Conservation (phyloP, 2,888 invertebrate species). For the Hyalella azteca region DNA sequence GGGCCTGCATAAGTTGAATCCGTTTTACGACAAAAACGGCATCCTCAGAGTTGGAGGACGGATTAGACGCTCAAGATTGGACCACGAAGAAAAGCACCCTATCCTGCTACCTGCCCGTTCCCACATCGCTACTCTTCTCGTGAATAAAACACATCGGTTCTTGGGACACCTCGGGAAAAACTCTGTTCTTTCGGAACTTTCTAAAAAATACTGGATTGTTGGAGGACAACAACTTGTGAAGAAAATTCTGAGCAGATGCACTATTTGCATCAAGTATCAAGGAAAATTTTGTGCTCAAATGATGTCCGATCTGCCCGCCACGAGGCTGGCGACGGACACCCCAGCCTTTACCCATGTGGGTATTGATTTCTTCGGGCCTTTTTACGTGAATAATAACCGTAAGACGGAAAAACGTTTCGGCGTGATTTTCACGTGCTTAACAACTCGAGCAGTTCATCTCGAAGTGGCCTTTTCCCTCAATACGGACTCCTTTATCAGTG, state of each 20-base stretch:
- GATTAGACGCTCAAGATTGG: neutral
- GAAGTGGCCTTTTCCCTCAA: slow-evolving; percentile 4
- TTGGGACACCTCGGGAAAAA: neutral
- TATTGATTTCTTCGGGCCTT: slow-evolving; percentile 30
- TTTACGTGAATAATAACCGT: neutral
- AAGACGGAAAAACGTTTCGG: slow-evolving; percentile 11
- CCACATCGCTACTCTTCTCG: neutral
- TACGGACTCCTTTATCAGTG: slow-evolving; percentile 19
- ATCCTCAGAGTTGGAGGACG: neutral
- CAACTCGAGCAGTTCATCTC: neutral
- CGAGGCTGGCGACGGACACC: neutral
- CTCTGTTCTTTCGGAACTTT: neutral
- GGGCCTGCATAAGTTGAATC: neutral
- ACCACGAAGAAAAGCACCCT: neutral
- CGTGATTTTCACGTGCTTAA: neutral
- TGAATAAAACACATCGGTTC: neutral
- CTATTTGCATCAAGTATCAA: neutral
- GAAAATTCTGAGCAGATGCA: neutral
- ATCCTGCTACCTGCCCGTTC: neutral
- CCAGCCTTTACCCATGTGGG: neutral
- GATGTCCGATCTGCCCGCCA: neutral
- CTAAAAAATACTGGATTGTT: neutral
- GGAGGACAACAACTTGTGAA: neutral
- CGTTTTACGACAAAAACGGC: neutral
- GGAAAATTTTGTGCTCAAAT: neutral